Evolutionary conservation across 2,888 invertebrate genomes (phyloP), one percentile per base, ranked within the genome.

Genomic region (Heliconius ismenius): DNA sequence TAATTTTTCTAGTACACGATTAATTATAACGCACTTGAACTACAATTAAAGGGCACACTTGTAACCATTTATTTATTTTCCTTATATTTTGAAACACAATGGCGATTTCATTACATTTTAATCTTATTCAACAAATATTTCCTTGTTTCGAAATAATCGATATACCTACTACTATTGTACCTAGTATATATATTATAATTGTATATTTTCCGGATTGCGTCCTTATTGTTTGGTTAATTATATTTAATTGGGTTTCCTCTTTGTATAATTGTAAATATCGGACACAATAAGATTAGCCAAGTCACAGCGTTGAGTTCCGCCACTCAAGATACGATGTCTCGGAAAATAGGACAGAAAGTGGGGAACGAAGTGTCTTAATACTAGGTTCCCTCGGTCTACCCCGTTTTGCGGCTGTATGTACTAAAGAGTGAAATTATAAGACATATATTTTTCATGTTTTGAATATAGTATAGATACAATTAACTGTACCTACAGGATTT

Each of bases 141-240:
- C 77, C 79, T 77, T 76, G 74, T 79, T 76, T 62, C 49, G 32
- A 74, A 76, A 78, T 73, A 70, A 76, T 77, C 70, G 77, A 75
- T 76, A 15, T 24, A 63, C 15, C 63, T 63, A 28, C 24, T 64
- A 64, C 9, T 63, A 64, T 21, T 21, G 2, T 28, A 63, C 28
- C 6, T 4, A 60, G 13, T 39, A 65, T n/a, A 13, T 65, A n/a
- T 67, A 39, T 65, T 36, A 76, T 73, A 68, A 28, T 36, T 68
- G 18, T 13, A 39, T 64, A 70, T 69, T 73, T 75, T 73, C 69
- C 63, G 73, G 78, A 68, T 68, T 54, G 65, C 32, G 65, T 28
- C 13, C 7, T 28, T 67, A 64, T 72, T 75, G 64, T 54, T 68
- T 68, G 32, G 60, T 76, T 79, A 79, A 75, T 76, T 75, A 69